A percentile compares a stretch with the other conserved stretches of the same genome.
Evolutionary conservation across 2,888 invertebrate genomes (phyloP).

Genomic region (Stenodera caucasica): DNA sequence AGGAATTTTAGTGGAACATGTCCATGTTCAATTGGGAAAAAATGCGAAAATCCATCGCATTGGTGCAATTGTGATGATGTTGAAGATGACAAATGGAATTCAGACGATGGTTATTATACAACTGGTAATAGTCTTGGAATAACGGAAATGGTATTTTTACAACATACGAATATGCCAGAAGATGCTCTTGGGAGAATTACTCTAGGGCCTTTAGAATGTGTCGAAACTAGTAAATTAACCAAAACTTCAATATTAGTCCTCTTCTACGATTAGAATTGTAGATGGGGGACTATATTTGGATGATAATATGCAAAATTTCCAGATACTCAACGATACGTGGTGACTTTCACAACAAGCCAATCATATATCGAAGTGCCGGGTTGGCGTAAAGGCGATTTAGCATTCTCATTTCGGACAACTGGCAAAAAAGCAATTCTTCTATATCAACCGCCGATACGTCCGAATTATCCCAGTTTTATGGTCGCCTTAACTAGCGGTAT

Average conservation of each 20-base stretch:
- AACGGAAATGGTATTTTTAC: slow-evolving; percentile 87
- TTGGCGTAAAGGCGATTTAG: slow-evolving; percentile 90
- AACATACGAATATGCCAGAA: slow-evolving; percentile 78
- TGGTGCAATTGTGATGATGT: slow-evolving; percentile 88
- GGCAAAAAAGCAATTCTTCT: slow-evolving; percentile 86
- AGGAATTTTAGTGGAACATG: slow-evolving; percentile 66
- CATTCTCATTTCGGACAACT: slow-evolving; percentile 90
- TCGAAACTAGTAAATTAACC: slow-evolving; percentile 85
- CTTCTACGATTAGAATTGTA: too few relatives aligned
- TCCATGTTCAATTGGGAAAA: slow-evolving; percentile 75
- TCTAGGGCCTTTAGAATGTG: slow-evolving; percentile 88
- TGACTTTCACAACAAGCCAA: slow-evolving; percentile 90
- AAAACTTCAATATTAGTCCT: too few relatives aligned
- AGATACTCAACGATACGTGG: slow-evolving; percentile 91
- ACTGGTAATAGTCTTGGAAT: slow-evolving; percentile 82
- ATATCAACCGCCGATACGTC: slow-evolving; percentile 87
- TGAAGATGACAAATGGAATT: slow-evolving; percentile 83
- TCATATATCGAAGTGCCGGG: slow-evolving; percentile 92
- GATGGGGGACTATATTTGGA: too few relatives aligned
- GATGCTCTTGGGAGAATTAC: slow-evolving; percentile 87
- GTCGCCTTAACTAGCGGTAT: slow-evolving; percentile 82
- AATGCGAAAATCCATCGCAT: slow-evolving; percentile 78
- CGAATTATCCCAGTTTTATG: slow-evolving; percentile 89
- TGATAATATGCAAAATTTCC: too few relatives aligned
- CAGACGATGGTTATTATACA: slow-evolving; percentile 84